Conservation (phyloP, 2,888 invertebrate species). For the Drosophila rubida region DNA sequence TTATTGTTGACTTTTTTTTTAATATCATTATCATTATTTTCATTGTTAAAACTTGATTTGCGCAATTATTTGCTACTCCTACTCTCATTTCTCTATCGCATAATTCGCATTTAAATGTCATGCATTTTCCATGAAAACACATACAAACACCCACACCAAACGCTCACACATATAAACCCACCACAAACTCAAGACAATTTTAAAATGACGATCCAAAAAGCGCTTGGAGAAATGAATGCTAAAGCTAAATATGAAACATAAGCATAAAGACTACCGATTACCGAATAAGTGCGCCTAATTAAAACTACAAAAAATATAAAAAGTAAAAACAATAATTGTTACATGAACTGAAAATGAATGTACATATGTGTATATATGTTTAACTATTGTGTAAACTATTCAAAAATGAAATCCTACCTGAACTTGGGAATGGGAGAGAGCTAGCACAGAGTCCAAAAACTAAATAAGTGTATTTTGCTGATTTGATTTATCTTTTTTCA, state of each 20-base stretch:
- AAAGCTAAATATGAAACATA: conserved; percentile 74
- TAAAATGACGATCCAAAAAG: conserved; percentile 46
- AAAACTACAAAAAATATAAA: conserved; percentile 11
- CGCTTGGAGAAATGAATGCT: conserved; percentile 75
- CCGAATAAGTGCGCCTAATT: conserved; percentile 54
- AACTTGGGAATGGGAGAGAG: conserved; percentile 86
- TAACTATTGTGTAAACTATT: conserved; percentile 72
- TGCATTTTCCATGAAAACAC: conserved; percentile 33
- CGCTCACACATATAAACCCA: conserved; percentile 5
- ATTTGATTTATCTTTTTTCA: conserved; percentile 41
- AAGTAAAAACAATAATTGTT: conserved; percentile 37
- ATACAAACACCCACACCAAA: conserved; percentile 1
- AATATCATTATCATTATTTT: conserved; percentile 53
- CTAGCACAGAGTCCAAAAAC: conserved; percentile 83
- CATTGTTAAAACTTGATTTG: conserved; percentile 38
- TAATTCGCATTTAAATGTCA: conserved; percentile 44
- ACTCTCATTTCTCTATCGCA: conserved; percentile 43
- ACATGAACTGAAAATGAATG: conserved; percentile 51
- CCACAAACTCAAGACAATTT: conserved; percentile 32
- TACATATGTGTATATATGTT: conserved; percentile 50
- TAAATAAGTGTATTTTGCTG: conserved; percentile 54
- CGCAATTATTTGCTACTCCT: conserved; percentile 31
- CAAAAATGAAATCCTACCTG: conserved; percentile 80
- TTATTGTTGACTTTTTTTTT: conserved; percentile 31
- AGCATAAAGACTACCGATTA: conserved; percentile 44